Evolutionary conservation across 2,888 invertebrate species (phyloP).

Genomic region (Xestia ashworthii): DNA sequence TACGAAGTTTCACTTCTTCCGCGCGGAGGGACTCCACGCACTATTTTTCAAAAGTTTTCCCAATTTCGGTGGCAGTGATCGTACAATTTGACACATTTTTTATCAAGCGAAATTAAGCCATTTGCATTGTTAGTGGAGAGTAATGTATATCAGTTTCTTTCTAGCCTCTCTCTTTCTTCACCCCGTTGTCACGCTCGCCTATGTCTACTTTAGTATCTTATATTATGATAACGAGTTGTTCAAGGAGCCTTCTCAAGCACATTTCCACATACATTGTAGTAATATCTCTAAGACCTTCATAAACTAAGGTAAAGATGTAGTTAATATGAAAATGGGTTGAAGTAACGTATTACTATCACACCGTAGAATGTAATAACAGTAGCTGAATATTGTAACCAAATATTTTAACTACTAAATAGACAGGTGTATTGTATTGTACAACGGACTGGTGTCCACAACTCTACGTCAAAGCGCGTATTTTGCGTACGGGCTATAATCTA

Average conservation of each 20-base stretch:
- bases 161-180: background rate
- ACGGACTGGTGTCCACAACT: too few relatives aligned
- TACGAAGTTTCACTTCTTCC: too few relatives aligned
- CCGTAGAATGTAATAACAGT: background rate
- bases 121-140: background rate
- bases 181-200: background rate
- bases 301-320: slow-evolving; percentile 5
- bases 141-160: background rate
- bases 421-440: too few relatives aligned
- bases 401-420: background rate
- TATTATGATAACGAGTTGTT: slow-evolving; percentile 12
- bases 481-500: too few relatives aligned
- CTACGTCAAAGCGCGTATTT: too few relatives aligned
- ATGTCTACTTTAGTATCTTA: background rate
- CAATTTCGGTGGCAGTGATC: background rate
- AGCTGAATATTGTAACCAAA: too few relatives aligned
- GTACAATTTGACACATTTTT: background rate
- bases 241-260: slow-evolving; percentile 9
- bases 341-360: background rate
- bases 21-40: too few relatives aligned
- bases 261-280: slow-evolving; percentile 11
- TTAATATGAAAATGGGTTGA: slow-evolving; percentile 11
- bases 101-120: background rate
- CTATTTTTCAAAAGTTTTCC: too few relatives aligned
- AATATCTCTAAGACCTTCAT: slow-evolving; percentile 24